These are phyloP conservation scores for Clunio marinus DNA, from an alignment of 2,888 invertebrate species.

Conservation along the genomic window DNA sequence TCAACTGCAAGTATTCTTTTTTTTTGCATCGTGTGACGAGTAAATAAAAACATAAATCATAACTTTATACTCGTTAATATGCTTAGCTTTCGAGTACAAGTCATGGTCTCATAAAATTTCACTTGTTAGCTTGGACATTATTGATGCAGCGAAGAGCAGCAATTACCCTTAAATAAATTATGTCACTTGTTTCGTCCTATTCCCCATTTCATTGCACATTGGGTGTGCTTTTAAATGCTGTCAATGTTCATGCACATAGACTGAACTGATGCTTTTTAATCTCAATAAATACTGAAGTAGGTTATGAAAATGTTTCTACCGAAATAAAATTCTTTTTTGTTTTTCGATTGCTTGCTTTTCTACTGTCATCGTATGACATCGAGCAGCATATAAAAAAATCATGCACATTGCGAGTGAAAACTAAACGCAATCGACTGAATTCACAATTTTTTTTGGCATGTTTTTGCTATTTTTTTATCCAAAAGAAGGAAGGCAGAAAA, in stretches of 20 bases:
- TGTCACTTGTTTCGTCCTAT: background rate
- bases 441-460: constrained; percentile 9
- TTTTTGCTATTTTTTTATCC: background rate
- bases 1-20: too few species aligned
- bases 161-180: constrained; percentile 36
- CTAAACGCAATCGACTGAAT: background rate
- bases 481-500: background rate
- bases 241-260: background rate
- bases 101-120: background rate
- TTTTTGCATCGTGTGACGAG: too few species aligned
- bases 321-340: too few species aligned
- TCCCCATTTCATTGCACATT: background rate
- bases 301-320: constrained; percentile 37
- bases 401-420: background rate
- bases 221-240: background rate
- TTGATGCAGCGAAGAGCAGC: constrained; percentile 8
- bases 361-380: constrained; percentile 28
- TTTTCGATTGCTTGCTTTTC: background rate
- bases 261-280: constrained; percentile 32
- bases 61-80: too few species aligned
- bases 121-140: background rate
- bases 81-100: background rate
- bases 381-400: background rate
- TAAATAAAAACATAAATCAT: background rate
- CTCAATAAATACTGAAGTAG: constrained; percentile 36